Conservation (phyloP, 2,888 invertebrate species). For the Watsonalla binaria region DNA sequence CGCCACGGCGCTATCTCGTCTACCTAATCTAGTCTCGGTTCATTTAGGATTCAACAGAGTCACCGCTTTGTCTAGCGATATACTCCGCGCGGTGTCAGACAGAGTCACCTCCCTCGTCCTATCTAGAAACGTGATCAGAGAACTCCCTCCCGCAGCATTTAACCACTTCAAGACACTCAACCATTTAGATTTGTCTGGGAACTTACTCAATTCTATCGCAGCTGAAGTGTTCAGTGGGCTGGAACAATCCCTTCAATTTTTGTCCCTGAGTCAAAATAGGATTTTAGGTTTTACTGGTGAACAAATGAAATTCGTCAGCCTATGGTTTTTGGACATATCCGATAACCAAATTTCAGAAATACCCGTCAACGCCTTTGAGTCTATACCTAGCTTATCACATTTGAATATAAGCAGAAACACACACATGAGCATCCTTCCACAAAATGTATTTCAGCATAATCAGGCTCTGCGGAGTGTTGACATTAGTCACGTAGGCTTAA, state of each 20-base stretch:
- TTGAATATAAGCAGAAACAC: conserved; percentile 88
- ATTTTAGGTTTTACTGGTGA: conserved; percentile 82
- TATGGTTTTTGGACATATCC: conserved; percentile 86
- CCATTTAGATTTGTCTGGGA: conserved; percentile 88
- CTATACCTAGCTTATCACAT: conserved; percentile 82
- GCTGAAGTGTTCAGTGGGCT: conserved; percentile 87
- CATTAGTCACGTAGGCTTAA: conserved; percentile 85
- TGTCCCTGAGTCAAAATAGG: conserved; percentile 87
- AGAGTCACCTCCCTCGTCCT: conserved; percentile 85
- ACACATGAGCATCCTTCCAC: conserved; percentile 81
- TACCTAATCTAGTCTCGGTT: conserved; percentile 85
- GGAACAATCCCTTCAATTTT: conserved; percentile 83
- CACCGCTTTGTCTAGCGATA: conserved; percentile 89
- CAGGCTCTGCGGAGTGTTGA: conserved; percentile 84
- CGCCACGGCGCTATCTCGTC: conserved; percentile 87
- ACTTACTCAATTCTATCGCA: conserved; percentile 84
- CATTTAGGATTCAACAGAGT: conserved; percentile 92
- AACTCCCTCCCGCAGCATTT: conserved; percentile 89
- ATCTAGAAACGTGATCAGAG: conserved; percentile 91
- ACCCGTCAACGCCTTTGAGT: conserved; percentile 82
- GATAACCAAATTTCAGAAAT: conserved; percentile 87
- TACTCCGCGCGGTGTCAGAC: conserved; percentile 85
- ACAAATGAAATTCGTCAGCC: conserved; percentile 80
- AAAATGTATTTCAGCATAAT: conserved; percentile 84
- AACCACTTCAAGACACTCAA: conserved; percentile 85